Base-by-base conservation (phyloP, 2,797 vertebrate genomes). In the Rhynchotus rufescens region DNA sequence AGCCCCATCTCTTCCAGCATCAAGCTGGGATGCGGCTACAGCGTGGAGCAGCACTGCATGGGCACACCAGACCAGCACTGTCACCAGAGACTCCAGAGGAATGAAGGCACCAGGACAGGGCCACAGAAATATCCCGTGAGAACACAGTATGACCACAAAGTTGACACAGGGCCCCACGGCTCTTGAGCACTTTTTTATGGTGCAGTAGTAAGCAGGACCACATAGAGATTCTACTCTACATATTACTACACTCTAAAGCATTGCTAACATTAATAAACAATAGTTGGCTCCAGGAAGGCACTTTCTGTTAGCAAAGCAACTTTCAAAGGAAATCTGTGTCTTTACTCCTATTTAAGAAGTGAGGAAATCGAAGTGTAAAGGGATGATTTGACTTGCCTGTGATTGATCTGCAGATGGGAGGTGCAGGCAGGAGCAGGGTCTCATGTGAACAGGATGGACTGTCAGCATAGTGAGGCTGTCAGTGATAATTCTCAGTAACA, bases 41-140 rank as follows among this genome's bases (percentile, higher is more conserved):
- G 36, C 17, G 36, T 17, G 21, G 16, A 69, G 28, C 19, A 69
- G 49, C 7, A 8, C 28, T 21, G 34, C 8, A 28, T 22, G 26
- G 67, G 34, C 67, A 40, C 13, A 69, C 21, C 21, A 15, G 67
- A 34, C 67, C 51, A 30, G 67, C 67, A 54, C 28, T 30, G 36
- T 38, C 38, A 40, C 34, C 49, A 38, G 49, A 52, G 34, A 40
- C 34, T 38, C 49, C 21, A 60, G 75, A 77, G 64, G 68, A 90
- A 84, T 0, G 0, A 86, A 84, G 47, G 38, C 61, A 52, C 1
- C 3, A 47, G 38, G 44, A 74, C 19, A 6, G 0, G 66, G 75
- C 15, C 42, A 16, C 1, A 60, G 9, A 36, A 54, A 34, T 2
- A 74, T 1, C 32, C 49, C 59, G 54, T 21, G 49, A 59, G 65